Percentiles rank a stretch among this genome's conserved stretches.
phyloP scores from a whole-genome alignment of 35 echinoderm and acorn worm genomes.

The Heliocidaris tuberculata region DNA sequence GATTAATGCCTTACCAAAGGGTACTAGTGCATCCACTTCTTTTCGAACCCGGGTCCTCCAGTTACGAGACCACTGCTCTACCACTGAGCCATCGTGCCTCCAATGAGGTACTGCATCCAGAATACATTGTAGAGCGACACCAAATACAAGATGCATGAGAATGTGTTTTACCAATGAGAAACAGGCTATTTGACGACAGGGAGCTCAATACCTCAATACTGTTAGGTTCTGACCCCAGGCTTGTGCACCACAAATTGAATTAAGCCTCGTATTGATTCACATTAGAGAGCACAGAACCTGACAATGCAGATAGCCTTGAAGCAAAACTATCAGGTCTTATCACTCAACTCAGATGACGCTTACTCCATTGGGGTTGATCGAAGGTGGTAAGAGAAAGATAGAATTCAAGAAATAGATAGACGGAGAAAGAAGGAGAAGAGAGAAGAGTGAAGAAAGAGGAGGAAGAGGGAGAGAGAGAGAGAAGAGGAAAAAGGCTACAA shows the following conservation, averaged over 20 bases:
- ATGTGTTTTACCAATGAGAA: neutral
- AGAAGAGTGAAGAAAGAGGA: neutral
- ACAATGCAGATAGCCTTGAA: conserved; percentile 12
- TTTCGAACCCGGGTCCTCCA: no score
- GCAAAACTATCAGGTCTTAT: conserved; percentile 28
- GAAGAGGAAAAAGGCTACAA: neutral
- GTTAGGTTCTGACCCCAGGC: conserved; percentile 17
- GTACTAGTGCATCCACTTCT: no score
- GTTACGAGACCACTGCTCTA: no score
- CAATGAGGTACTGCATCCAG: no score
- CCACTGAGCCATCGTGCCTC: no score
- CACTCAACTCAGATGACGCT: neutral
- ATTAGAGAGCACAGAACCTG: conserved; percentile 6
- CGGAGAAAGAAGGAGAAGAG: neutral
- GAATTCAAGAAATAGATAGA: neutral
- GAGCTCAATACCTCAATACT: neutral
- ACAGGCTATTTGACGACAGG: neutral
- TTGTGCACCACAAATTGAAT: neutral
- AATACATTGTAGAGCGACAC: neutral
- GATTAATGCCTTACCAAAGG: no score
- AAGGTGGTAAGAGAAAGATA: neutral
- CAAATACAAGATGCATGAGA: neutral
- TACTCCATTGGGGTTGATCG: neutral
- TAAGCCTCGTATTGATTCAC: conserved; percentile 19
- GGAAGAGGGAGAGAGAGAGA: neutral